Percentiles rank a stretch among this genome's conserved stretches.
phyloP scores from a whole-genome alignment of 2,113 vertebrate species.

The Archilochus colubris region DNA sequence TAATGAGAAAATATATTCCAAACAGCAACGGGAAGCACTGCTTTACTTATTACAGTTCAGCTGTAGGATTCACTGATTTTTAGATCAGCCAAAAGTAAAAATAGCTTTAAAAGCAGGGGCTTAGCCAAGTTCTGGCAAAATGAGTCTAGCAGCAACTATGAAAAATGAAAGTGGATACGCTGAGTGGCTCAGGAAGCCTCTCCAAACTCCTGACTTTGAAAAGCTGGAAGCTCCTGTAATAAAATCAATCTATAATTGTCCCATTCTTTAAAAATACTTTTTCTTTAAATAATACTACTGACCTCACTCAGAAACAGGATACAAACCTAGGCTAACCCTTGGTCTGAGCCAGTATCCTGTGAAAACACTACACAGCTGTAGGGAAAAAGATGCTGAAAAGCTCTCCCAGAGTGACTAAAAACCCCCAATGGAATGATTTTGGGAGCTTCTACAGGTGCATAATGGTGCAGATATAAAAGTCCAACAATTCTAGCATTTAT shows the following conservation, averaged over 20 bases:
- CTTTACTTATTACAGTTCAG: neutral
- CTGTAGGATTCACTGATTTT: neutral
- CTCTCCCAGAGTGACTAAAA: neutral
- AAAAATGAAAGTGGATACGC: neutral
- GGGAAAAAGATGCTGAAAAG: neutral
- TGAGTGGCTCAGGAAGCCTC: neutral
- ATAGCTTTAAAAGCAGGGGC: neutral
- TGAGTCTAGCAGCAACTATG: neutral
- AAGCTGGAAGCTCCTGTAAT: neutral
- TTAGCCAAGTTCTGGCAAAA: neutral
- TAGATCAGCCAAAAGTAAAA: neutral
- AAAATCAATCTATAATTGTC: neutral
- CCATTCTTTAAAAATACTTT: neutral
- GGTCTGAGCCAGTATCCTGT: neutral
- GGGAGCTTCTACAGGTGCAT: neutral
- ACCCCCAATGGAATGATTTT: neutral
- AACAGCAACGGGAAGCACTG: neutral
- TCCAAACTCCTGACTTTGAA: neutral
- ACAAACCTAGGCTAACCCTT: neutral
- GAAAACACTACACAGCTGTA: fast-evolving
- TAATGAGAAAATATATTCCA: neutral
- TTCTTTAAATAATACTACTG: neutral
- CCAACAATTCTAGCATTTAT: neutral
- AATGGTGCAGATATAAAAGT: neutral
- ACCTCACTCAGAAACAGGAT: neutral